Conservation (phyloP, 2,113 vertebrate genomes). For the Lutjanus erythropterus region DNA sequence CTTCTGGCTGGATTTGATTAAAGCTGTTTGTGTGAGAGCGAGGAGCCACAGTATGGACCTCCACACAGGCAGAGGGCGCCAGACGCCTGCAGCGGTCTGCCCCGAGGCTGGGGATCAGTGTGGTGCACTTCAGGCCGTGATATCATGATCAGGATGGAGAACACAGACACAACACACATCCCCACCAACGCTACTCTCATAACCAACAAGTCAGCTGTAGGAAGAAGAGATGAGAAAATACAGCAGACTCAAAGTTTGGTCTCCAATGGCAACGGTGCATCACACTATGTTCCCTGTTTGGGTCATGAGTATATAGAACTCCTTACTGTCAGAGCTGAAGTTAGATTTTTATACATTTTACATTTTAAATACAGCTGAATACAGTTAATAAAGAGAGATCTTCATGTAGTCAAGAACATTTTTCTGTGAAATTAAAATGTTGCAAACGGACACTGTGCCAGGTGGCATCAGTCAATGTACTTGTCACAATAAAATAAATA, state of each 20-base stretch:
- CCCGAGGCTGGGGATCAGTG: not conserved
- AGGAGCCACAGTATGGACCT: constrained; percentile 39
- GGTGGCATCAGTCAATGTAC: not conserved
- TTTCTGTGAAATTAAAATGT: no score
- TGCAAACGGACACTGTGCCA: not conserved
- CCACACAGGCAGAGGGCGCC: constrained; percentile 62
- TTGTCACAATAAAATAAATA: not conserved
- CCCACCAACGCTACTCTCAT: not conserved
- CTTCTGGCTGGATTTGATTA: constrained; percentile 48
- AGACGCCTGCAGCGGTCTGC: constrained; percentile 44
- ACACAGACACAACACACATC: not conserved
- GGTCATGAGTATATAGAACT: no score
- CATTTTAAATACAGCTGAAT: no score
- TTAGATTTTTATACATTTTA: no score
- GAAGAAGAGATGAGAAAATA: not conserved
- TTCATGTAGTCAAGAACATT: no score
- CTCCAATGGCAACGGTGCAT: not conserved
- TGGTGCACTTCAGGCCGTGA: not conserved
- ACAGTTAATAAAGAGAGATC: not conserved
- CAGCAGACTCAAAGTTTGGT: not conserved
- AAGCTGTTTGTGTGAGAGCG: not conserved
- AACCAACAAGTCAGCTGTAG: constrained; percentile 17
- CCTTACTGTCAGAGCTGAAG: not conserved
- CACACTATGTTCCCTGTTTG: not conserved
- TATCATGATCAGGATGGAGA: not conserved